Evolutionary conservation across 2,888 invertebrate genomes (phyloP), one percentile per base, ranked within the genome.

Genomic region (Tetramorium bicarinatum): DNA sequence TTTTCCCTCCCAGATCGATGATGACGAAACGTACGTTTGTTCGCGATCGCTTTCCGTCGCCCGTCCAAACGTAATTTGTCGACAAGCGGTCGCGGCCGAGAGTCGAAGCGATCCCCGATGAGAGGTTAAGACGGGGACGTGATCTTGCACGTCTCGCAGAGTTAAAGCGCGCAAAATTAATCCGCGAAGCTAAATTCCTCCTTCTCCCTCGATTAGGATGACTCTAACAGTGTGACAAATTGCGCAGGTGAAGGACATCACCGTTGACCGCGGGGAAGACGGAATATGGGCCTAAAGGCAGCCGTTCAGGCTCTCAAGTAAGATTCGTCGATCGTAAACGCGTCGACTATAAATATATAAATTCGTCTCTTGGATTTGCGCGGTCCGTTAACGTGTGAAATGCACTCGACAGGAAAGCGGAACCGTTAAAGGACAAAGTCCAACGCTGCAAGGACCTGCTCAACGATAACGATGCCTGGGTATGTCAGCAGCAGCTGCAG

Each of bases 261-360:
- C 80, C 76, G 87, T 83, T 86, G 87, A 91, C 86, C 87, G 90
- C 86, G 89, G 91, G 89, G 89, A 90, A 82, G 84, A 86, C 90
- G 89, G 92, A 96, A 95, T 95, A 97, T 97, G 97, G 97, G 97
- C 94, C 96, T 97, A 95, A 97, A 97, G 95, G 97, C 97, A 93
- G 97, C 97, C 94, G 96, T 97, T 92, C 97, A 97, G 95, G 97
- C 97, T 95, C 95, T 97, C 91, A 97, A 97, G 97, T 97, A 95
- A 95, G 96, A 95, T 21, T 9, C 38, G 9, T 56, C 25, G 6
- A 38, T n/a, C 41, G 8, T 61, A 61, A 61, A 34, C 3, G 1
- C 15, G 15, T 64, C 41, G 21, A 21, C 15, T 41, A 64, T 8
- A 13, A 41, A 64, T 41, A 18, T 0, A 3, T 34, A 64, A 21